Conservation (phyloP, 2,888 invertebrate species). For the Aphelenchoides bicaudatus region DNA sequence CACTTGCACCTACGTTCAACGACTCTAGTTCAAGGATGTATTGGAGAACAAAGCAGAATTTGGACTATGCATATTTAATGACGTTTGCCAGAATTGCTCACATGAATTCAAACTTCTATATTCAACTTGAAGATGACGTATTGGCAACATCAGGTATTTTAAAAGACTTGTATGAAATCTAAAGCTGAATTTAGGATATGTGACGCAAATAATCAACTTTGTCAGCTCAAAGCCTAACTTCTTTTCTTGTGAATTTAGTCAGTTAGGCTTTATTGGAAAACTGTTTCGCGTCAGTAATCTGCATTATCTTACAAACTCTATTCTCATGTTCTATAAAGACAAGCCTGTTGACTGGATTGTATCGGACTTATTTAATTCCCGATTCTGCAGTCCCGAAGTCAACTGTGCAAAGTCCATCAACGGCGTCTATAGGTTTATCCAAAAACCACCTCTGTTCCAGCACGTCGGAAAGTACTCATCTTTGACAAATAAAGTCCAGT, state of each 20-base stretch:
- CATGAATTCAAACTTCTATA: slow-evolving; percentile 25
- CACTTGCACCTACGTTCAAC: slow-evolving; percentile 61
- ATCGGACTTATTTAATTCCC: slow-evolving; percentile 81
- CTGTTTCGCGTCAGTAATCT: slow-evolving; percentile 84
- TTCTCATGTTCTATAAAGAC: slow-evolving; percentile 89
- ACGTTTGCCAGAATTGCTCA: slow-evolving; percentile 48
- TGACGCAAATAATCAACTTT: slow-evolving; percentile 28
- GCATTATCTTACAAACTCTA: slow-evolving; percentile 81
- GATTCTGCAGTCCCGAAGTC: slow-evolving; percentile 75
- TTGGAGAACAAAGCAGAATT: slow-evolving; percentile 64
- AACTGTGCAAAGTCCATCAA: slow-evolving; percentile 67
- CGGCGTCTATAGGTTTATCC: slow-evolving; percentile 64
- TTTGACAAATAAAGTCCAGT: slow-evolving; percentile 89
- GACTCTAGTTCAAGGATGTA: slow-evolving; percentile 62
- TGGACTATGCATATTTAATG: slow-evolving; percentile 64
- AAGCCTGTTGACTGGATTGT: slow-evolving; percentile 95
- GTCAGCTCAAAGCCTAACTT: slow-evolving; percentile 18
- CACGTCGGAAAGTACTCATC: slow-evolving; percentile 93
- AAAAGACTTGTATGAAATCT: background rate
- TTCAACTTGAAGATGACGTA: slow-evolving; percentile 64
- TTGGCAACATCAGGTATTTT: slow-evolving; percentile 51
- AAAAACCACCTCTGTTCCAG: slow-evolving; percentile 85
- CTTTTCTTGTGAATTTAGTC: slow-evolving; percentile 66
- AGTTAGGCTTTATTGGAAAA: slow-evolving; percentile 82
- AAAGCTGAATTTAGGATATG: slow-evolving; percentile 23